phyloP scores from a whole-genome alignment of 2,797 vertebrate genomes.

The Rhinichthys osculus region DNA sequence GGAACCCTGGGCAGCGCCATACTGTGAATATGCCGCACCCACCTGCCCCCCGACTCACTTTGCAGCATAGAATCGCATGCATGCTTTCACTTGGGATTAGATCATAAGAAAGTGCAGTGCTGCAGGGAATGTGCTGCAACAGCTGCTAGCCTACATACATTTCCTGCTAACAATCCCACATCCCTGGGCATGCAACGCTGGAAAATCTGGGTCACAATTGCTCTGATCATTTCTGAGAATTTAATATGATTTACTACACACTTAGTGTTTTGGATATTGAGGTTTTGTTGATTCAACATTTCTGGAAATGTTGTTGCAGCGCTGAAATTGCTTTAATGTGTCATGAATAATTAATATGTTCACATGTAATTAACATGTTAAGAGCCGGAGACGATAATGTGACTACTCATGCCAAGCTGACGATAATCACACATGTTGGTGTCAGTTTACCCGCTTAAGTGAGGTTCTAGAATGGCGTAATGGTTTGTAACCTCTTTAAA shows the following conservation, averaged over 20 bases:
- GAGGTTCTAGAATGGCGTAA: slow-evolving; percentile 19
- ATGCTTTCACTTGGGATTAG: slow-evolving; percentile 43
- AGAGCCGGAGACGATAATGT: slow-evolving; percentile 7
- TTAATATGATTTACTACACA: background rate
- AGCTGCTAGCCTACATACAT: slow-evolving; percentile 27
- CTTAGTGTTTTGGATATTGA: background rate
- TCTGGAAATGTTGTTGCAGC: background rate
- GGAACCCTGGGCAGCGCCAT: slow-evolving; percentile 60
- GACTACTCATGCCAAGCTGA: background rate
- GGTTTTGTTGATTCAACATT: background rate
- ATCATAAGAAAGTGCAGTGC: slow-evolving; percentile 45
- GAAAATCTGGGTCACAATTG: slow-evolving; percentile 52
- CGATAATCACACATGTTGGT: slow-evolving; percentile 7
- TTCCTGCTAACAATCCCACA: slow-evolving; percentile 37
- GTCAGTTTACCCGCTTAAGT: slow-evolving; percentile 4
- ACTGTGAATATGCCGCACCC: slow-evolving; percentile 79
- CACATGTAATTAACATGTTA: slow-evolving; percentile 26
- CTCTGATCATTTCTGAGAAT: slow-evolving; percentile 21
- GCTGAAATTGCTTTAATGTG: slow-evolving; percentile 2
- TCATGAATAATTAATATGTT: slow-evolving; percentile 28
- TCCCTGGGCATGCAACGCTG: slow-evolving; percentile 10
- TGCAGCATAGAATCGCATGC: slow-evolving; percentile 37
- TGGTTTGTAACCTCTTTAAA: slow-evolving; percentile 34
- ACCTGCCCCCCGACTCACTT: slow-evolving; percentile 47
- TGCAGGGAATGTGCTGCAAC: slow-evolving; percentile 39